Base-by-base conservation (phyloP, 1,140 invertebrate species). In the Drosophila baimaii region DNA sequence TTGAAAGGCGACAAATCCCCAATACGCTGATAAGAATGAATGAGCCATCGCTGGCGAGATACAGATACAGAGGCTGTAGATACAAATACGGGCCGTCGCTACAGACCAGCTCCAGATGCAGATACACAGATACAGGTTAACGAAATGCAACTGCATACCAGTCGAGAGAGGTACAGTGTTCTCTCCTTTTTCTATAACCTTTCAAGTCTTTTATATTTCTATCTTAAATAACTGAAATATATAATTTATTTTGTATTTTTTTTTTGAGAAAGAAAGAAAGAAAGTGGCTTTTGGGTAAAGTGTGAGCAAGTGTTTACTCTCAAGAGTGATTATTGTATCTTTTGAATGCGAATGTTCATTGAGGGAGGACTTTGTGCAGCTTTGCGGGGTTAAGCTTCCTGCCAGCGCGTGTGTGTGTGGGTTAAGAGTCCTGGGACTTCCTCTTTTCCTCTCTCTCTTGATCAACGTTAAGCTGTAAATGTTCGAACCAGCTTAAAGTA, bases 11-110 rank as follows among this genome's bases (percentile, higher is more conserved):
- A 78, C 79, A 85, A 86, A 86, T 86, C 82, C 82, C 79, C 82
- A 78, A 72, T 79, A 86, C 82, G 79, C 82, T 86, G 82, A 86
- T 86, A 84, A 86, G 82, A 86, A 86, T 86, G 79, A 86, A 86
- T 86, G 82, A 81, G 81, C 78, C 75, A 65, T 64, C 61, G 41
- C 51, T 56, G 68, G 49, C 52, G 63, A 61, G 56, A 65, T 75
- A 64, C 55, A 52, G 63, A 61, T 51, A 65, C 66, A 64, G 49
- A 52, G 23, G 35, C 64, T 15, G 29, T 41, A 57, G 49, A 68
- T 61, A 69, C 31, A 56, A 23, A 58, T 58, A 47, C 57, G 39
- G 19, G 27, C 15, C 15, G 39, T 27, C 6, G 55, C 21, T 17
- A 1, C 12, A 17, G n/a, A n/a, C n/a, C n/a, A n/a, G 21, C 10